These are phyloP conservation scores for Odontesthes bonariensis DNA, from an alignment of 2,113 vertebrate genomes.

Conservation along the genomic window DNA sequence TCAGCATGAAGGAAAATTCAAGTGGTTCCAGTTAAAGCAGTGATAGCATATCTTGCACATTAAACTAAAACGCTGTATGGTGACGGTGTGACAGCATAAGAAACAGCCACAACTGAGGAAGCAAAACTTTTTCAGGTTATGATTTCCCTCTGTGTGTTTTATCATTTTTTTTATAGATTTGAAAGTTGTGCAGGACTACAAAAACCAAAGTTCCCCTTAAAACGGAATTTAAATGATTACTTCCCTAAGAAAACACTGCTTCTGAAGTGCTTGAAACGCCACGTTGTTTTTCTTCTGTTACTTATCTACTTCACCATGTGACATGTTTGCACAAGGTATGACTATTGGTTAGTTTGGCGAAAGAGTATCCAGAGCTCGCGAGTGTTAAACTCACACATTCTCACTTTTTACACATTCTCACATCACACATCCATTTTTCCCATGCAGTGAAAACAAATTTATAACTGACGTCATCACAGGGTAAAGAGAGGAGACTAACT, in stretches of 20 bases:
- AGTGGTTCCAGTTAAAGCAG: constrained; percentile 6
- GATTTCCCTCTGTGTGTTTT: too few species aligned
- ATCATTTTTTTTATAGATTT: not conserved
- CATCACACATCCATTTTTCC: too few species aligned
- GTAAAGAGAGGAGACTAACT: too few species aligned
- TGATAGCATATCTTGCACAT: not conserved
- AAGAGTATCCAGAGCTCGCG: not conserved
- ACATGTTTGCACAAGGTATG: too few species aligned
- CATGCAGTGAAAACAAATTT: too few species aligned
- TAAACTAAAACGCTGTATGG: constrained; percentile 2
- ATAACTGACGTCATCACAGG: too few species aligned
- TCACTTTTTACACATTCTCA: too few species aligned
- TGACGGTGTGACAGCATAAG: not conserved
- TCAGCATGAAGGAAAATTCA: not conserved
- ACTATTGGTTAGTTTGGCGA: not conserved
- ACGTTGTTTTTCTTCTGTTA: not conserved
- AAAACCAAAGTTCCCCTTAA: not conserved
- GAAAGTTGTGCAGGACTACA: not conserved
- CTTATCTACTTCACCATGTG: too few species aligned
- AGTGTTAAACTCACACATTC: too few species aligned
- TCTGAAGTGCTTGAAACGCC: not conserved
- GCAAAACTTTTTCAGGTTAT: too few species aligned
- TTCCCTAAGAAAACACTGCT: not conserved
- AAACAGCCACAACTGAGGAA: not conserved
- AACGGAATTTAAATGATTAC: too few species aligned